These are phyloP conservation scores for Dryococelus australis DNA, from an alignment of 2,888 invertebrate species.

Conservation along the genomic window DNA sequence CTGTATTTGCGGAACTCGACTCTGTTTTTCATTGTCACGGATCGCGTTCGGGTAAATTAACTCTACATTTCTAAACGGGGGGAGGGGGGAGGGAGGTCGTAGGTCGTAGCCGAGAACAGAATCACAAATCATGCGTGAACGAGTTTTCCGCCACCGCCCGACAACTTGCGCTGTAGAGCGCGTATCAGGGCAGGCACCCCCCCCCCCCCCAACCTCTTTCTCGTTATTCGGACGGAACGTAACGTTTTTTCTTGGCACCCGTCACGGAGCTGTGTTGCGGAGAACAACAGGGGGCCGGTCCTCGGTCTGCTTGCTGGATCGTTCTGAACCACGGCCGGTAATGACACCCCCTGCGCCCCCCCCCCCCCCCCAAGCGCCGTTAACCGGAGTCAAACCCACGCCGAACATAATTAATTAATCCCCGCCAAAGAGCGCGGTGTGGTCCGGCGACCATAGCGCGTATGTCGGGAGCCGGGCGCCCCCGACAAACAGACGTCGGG, in stretches of 20 bases:
- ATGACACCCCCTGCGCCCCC: not conserved
- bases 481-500: not conserved
- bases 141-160: too few relatives aligned
- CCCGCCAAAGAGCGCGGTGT: not conserved
- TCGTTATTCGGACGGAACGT: not conserved
- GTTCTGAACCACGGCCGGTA: not conserved
- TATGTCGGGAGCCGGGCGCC: too few relatives aligned
- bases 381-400: not conserved
- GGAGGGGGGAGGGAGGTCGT: too few relatives aligned
- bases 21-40: too few relatives aligned
- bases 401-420: not conserved
- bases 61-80: too few relatives aligned
- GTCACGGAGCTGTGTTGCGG: constrained; percentile 1
- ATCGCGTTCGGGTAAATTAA: too few relatives aligned
- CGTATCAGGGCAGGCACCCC: too few relatives aligned
- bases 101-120: too few relatives aligned
- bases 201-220: too few relatives aligned
- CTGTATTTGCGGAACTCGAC: too few relatives aligned
- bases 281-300: not conserved
- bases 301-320: not conserved
- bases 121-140: too few relatives aligned
- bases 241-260: not conserved
- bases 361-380: not conserved
- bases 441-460: not conserved
- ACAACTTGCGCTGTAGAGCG: too few relatives aligned